phyloP scores from a whole-genome alignment of 2,113 vertebrate genomes.

The Seriola dumerili region DNA sequence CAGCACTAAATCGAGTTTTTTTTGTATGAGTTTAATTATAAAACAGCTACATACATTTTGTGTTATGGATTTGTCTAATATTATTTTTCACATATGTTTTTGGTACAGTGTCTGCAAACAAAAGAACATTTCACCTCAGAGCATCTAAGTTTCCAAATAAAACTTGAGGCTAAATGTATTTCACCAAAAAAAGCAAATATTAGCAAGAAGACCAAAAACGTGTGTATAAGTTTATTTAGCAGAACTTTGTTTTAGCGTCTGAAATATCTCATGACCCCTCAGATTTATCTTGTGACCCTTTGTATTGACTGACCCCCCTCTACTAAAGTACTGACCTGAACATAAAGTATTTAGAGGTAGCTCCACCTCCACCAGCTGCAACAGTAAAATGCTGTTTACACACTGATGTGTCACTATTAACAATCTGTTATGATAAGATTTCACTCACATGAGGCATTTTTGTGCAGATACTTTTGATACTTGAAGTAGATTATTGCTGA shows the following conservation, averaged over 20 bases:
- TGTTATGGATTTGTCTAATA: not conserved
- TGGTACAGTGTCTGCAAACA: not conserved
- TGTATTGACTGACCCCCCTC: not conserved
- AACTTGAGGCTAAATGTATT: not conserved
- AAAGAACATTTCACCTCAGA: not conserved
- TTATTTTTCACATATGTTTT: not conserved
- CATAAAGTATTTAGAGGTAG: not conserved
- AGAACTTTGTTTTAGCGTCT: not conserved
- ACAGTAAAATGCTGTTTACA: not conserved
- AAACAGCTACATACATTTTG: too few species aligned
- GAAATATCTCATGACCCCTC: not conserved
- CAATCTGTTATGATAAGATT: not conserved
- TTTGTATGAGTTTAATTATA: too few species aligned
- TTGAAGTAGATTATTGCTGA: not conserved
- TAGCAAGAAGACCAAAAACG: not conserved
- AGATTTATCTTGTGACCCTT: not conserved
- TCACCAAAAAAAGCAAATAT: not conserved
- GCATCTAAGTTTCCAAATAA: too few species aligned
- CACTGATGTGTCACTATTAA: not conserved
- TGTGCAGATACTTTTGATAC: not conserved
- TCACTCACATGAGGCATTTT: not conserved
- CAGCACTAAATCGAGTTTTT: too few species aligned
- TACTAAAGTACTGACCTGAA: not conserved
- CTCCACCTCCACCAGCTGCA: not conserved
- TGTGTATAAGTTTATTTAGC: not conserved